A percentile compares a stretch with the other conserved stretches of the same genome.
Evolutionary conservation across 1,140 invertebrate species (phyloP).

Genomic region (Cotesia chilonis): DNA sequence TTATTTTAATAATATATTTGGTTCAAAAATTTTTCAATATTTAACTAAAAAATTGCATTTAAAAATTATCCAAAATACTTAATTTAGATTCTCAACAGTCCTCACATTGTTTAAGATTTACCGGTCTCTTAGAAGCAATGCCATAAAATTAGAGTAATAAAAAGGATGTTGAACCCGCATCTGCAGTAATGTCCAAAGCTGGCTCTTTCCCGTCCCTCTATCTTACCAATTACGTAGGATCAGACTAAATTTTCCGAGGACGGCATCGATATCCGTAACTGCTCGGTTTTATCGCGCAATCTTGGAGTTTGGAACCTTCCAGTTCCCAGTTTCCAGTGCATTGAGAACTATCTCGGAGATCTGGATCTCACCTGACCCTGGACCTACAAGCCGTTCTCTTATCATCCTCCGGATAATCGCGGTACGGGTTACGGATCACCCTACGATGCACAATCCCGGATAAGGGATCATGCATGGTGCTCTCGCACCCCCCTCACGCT

Average conservation of each 20-base stretch:
- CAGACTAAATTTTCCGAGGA: constrained; percentile 28
- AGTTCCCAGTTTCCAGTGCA: too few species aligned
- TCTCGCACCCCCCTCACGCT: not conserved
- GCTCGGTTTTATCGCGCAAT: not conserved
- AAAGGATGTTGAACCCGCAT: not conserved
- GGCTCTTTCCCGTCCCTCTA: not conserved
- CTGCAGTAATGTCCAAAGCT: not conserved
- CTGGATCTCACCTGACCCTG: constrained; percentile 7
- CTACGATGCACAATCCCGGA: constrained; percentile 28
- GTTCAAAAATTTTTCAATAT: too few species aligned
- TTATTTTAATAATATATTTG: too few species aligned
- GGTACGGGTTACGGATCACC: constrained; percentile 21
- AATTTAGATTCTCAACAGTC: too few species aligned
- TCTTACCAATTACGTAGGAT: constrained; percentile 29
- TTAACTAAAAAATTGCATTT: too few species aligned
- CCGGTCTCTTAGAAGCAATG: too few species aligned
- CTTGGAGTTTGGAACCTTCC: too few species aligned
- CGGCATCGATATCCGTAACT: constrained; percentile 21
- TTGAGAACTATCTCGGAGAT: not conserved
- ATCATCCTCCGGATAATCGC: constrained; percentile 25
- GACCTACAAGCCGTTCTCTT: constrained; percentile 17
- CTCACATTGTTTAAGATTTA: too few species aligned
- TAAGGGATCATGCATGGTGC: constrained; percentile 42
- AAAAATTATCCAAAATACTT: too few species aligned
- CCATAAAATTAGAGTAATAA: too few species aligned